Evolutionary conservation across 2,888 invertebrate species (phyloP), one percentile per base, ranked within the genome.

Genomic region (Marasmarcha lunaedactyla): DNA sequence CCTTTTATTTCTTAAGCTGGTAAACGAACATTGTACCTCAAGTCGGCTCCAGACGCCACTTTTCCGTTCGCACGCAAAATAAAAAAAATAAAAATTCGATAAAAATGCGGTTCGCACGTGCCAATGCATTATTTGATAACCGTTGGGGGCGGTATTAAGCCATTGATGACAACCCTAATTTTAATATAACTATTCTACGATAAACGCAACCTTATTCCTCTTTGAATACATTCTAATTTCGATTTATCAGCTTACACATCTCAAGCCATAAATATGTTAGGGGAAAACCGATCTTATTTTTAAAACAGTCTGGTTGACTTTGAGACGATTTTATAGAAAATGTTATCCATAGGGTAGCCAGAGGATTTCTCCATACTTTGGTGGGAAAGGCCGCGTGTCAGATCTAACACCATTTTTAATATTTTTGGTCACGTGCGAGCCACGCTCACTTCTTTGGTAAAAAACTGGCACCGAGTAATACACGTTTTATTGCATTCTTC

Each of bases 351-450:
- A 73, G 70, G 74, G 71, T 63, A 74, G 71, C 59, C 67, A 67
- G 59, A 58, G 52, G 54, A 57, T 55, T 71, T 71, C 63, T 64
- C 72, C 74, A 78, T 81, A 81, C 79, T 79, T 81, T 78, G 79
- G 83, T 78, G 81, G 81, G 81, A 79, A 81, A 65, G 65, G 74
- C 67, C 81, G 74, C 81, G 83, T 83, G 83, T 83, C 79, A 77
- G 63, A 56, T 77, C 77, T 81, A 77, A 83, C 83, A 83, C 83
- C 76, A 79, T 77, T 78, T 81, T 78, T 81, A 83, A 81, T 81
- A 81, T 81, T 79, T 76, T 61, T 56, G 47, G 68, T 53, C 83
- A 56, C 78, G 81, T 74, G 83, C 1, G 50, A 0, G 59, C 39
- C 83, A 77, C 83, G 79, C 63, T 77, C 33, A 14, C 7, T 36